A percentile compares a stretch with the other conserved stretches of the same genome.
Conservation (phyloP, 2,888 invertebrate genomes). For the Seira ritae region DNA sequence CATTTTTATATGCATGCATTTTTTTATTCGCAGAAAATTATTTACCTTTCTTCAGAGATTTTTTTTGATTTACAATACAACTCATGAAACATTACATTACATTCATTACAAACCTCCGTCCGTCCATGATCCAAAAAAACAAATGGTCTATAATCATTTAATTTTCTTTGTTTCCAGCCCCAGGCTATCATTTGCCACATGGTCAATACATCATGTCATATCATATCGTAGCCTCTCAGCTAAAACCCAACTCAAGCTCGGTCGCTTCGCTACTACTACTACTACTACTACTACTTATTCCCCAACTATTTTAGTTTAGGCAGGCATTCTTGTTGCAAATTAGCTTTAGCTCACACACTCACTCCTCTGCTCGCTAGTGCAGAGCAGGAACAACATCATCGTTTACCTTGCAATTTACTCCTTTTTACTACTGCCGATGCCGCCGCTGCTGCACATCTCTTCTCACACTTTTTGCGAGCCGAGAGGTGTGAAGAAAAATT, state of each 20-base stretch:
- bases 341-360: neutral
- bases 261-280: no score
- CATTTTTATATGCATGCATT: no score
- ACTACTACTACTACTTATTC: no score
- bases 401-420: slow-evolving; percentile 13
- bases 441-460: neutral
- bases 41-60: no score
- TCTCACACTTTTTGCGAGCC: neutral
- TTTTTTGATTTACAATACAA: no score
- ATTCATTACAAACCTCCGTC: neutral
- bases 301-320: neutral
- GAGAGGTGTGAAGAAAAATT: slow-evolving; percentile 3
- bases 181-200: slow-evolving; percentile 14
- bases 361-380: neutral
- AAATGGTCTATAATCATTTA: slow-evolving; percentile 14
- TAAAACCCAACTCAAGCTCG: no score
- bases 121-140: neutral
- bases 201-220: slow-evolving; percentile 4
- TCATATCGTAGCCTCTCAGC: no score
- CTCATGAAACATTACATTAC: no score
- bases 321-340: neutral
- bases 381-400: slow-evolving; percentile 3
- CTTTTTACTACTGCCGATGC: neutral
- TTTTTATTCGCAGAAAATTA: no score
- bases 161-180: slow-evolving; percentile 10